Percentiles rank a stretch among this genome's conserved stretches.
phyloP scores from a whole-genome alignment of 2,113 vertebrate species.

The Brachirus orientalis region DNA sequence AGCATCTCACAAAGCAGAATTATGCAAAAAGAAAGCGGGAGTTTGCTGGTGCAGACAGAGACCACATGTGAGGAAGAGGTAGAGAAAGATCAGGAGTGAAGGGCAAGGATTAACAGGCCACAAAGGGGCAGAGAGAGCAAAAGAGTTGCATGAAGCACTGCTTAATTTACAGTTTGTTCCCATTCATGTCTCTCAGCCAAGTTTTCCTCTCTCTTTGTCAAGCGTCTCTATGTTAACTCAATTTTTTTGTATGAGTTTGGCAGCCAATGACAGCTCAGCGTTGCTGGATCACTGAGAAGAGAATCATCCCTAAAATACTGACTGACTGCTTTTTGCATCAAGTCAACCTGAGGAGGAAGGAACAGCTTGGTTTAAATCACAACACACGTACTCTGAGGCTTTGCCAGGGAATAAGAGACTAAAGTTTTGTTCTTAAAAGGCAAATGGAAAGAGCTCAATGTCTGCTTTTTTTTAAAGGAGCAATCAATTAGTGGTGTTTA shows the following conservation, averaged over 20 bases:
- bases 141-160: constrained; percentile 14
- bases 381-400: neutral
- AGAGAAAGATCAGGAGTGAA: constrained; percentile 20
- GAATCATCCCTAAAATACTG: constrained; percentile 9
- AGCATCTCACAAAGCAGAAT: neutral
- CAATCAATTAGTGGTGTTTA: constrained; percentile 18
- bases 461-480: constrained; percentile 4
- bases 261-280: constrained; percentile 15
- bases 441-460: neutral
- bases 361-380: constrained; percentile 23
- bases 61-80: constrained; percentile 23
- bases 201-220: constrained; percentile 16
- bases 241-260: constrained; percentile 5
- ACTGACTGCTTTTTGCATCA: constrained; percentile 6
- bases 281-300: constrained; percentile 32
- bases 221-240: constrained; percentile 9
- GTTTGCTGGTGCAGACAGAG: constrained; percentile 14
- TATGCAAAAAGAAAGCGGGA: neutral
- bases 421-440: neutral
- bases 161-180: constrained; percentile 35
- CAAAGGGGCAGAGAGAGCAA: constrained; percentile 1
- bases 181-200: constrained; percentile 25
- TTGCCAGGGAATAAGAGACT: neutral
- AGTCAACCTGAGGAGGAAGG: constrained; percentile 6
- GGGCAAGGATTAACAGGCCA: neutral